Evolutionary conservation across 1,140 invertebrate species (phyloP).

Genomic region (Andrena cerasifolii): DNA sequence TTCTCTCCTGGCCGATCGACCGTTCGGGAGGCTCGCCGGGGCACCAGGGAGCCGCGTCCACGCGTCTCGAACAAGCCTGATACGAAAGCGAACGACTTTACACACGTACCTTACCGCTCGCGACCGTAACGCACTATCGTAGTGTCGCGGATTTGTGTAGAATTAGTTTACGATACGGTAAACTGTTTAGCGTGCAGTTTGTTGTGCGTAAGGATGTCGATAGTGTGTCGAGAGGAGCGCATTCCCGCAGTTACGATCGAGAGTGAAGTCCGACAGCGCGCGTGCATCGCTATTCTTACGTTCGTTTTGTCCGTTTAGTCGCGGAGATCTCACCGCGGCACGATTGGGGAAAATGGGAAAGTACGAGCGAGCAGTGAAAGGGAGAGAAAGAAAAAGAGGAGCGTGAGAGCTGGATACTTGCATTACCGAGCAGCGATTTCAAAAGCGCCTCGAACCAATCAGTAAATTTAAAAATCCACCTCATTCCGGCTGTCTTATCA

Average conservation of each 20-base stretch:
- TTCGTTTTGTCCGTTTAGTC: background rate
- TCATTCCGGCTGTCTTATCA: slow-evolving; percentile 16
- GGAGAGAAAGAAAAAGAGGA: background rate
- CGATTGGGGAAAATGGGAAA: no score
- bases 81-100: no score
- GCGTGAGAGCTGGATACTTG: background rate
- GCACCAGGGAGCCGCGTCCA: no score
- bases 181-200: slow-evolving; percentile 3
- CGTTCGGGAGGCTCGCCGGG: no score
- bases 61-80: no score
- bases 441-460: slow-evolving; percentile 19
- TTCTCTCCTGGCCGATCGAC: background rate
- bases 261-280: slow-evolving; percentile 1
- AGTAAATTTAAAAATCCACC: slow-evolving; percentile 54
- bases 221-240: background rate
- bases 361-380: background rate
- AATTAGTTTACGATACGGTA: slow-evolving; percentile 27
- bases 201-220: background rate
- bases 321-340: no score
- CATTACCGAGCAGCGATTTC: background rate
- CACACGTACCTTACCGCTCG: slow-evolving; percentile 4
- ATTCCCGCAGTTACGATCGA: background rate
- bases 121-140: slow-evolving; percentile 12
- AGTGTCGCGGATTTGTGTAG: slow-evolving; percentile 16
- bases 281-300: background rate